Evolutionary conservation across 2,888 invertebrate species (phyloP).

Genomic region (Drosophila bunnanda): DNA sequence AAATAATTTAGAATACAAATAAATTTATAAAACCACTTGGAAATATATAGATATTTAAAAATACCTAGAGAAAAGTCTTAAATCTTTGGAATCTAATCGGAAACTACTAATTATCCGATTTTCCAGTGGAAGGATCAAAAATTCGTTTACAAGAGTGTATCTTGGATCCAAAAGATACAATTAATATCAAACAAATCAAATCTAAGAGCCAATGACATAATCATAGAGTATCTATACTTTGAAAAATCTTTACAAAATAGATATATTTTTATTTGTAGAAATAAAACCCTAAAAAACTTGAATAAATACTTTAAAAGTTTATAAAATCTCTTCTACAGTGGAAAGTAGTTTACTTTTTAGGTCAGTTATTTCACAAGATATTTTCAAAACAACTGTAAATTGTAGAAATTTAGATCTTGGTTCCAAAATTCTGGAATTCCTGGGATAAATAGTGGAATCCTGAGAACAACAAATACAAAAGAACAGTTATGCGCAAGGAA

Average conservation of each 20-base stretch:
- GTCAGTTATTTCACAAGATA: background rate
- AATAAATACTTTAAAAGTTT: background rate
- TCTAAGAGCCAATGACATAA: too few relatives aligned
- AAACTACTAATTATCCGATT: background rate
- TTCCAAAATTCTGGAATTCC: background rate
- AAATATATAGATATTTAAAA: background rate
- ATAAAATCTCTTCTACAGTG: background rate
- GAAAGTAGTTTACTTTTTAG: background rate
- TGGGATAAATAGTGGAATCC: background rate
- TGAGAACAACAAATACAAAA: conserved; percentile 43
- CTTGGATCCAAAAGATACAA: background rate
- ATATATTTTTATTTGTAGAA: background rate
- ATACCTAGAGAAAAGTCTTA: too few relatives aligned
- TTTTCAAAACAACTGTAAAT: conserved; percentile 5
- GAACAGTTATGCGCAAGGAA: conserved; percentile 38
- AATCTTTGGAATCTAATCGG: background rate
- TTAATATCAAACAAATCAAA: too few relatives aligned
- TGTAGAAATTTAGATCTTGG: background rate
- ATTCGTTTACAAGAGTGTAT: background rate
- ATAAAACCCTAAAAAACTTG: background rate
- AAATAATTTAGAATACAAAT: background rate
- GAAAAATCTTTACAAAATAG: too few relatives aligned
- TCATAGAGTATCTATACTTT: too few relatives aligned
- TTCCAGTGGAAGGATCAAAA: background rate
- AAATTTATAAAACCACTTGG: background rate